phyloP scores from a whole-genome alignment of 2,797 vertebrate genomes.

The Chrysocyon brachyurus region DNA sequence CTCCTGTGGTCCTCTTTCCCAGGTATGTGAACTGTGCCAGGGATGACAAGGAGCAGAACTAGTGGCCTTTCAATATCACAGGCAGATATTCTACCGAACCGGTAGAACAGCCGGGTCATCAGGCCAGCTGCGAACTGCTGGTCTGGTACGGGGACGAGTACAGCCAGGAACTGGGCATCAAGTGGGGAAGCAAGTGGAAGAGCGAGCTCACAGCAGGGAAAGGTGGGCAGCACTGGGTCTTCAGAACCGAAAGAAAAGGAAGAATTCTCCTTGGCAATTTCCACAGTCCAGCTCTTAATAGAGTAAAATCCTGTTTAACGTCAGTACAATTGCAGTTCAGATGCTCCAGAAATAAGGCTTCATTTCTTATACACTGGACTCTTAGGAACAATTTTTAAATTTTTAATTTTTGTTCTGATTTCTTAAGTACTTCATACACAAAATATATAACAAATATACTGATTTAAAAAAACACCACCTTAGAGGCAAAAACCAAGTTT shows the following conservation, averaged over 20 bases:
- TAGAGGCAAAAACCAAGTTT: neutral
- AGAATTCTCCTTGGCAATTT: neutral
- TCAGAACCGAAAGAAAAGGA: neutral
- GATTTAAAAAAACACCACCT: neutral
- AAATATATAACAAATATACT: neutral
- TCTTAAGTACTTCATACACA: neutral
- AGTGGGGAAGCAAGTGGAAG: slow-evolving; percentile 82
- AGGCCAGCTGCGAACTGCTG: slow-evolving; percentile 83
- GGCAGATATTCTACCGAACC: slow-evolving; percentile 86
- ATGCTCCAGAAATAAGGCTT: neutral
- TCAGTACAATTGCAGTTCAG: neutral
- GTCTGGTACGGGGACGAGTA: slow-evolving; percentile 88
- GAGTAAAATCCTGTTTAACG: neutral
- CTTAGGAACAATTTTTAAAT: neutral
- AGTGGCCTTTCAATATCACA: slow-evolving; percentile 86
- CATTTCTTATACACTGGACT: neutral
- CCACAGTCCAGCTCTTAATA: neutral
- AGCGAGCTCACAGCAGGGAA: neutral
- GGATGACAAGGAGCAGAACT: slow-evolving; percentile 87
- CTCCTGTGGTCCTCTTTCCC: neutral
- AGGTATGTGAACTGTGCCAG: slow-evolving; percentile 88
- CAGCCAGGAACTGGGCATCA: slow-evolving; percentile 84
- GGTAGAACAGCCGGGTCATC: slow-evolving; percentile 64
- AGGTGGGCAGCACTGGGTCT: slow-evolving; percentile 9
- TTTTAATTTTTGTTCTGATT: neutral